Evolutionary conservation across 2,888 invertebrate species (phyloP).

Genomic region (Melipona beecheii): DNA sequence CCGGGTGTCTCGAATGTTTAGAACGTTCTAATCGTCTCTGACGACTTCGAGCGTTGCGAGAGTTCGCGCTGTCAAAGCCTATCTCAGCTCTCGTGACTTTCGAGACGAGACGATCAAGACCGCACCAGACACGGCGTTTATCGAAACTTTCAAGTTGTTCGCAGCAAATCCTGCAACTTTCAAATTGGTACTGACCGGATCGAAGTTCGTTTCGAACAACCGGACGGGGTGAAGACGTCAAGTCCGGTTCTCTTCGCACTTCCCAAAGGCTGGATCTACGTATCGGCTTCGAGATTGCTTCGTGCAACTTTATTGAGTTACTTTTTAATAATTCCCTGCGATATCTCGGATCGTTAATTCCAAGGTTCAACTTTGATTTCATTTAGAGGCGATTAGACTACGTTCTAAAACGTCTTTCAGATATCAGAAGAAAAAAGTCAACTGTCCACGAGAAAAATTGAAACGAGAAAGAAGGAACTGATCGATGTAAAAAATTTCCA

Average conservation of each 20-base stretch:
- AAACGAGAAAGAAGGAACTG: no score
- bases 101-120: no score
- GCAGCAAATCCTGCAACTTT: slow-evolving; percentile 35
- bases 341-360: neutral
- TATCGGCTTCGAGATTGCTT: neutral
- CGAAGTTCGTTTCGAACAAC: slow-evolving; percentile 36
- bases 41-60: no score
- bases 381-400: neutral
- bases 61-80: no score
- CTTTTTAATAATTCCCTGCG: neutral
- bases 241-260: slow-evolving; percentile 23
- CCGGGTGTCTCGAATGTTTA: no score
- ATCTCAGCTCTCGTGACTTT: no score
- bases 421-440: no score
- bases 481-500: no score
- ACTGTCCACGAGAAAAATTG: no score
- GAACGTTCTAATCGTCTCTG: no score
- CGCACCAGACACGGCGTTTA: no score
- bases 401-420: no score
- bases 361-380: neutral
- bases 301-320: neutral
- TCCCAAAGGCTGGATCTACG: neutral
- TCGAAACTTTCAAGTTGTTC: neutral
- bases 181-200: slow-evolving; percentile 27
- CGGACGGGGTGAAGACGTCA: slow-evolving; percentile 39